These are phyloP conservation scores for Drosophila gunungcola DNA, from an alignment of 1,140 invertebrate genomes.

Conservation along the genomic window DNA sequence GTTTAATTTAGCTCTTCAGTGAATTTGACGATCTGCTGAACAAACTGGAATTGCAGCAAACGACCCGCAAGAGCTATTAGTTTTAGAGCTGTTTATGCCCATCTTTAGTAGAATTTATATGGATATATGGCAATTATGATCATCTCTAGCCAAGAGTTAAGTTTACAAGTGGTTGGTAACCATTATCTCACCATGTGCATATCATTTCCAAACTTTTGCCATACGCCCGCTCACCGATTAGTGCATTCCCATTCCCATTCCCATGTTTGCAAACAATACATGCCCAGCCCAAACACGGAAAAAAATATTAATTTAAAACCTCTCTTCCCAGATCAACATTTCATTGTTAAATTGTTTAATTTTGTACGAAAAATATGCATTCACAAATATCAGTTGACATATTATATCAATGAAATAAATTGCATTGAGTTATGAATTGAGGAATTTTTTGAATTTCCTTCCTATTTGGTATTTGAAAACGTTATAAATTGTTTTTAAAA, in stretches of 20 bases:
- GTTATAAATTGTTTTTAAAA: no score
- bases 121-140: conserved; percentile 18
- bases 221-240: conserved; percentile 46
- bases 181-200: conserved; percentile 38
- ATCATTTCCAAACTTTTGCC: conserved; percentile 47
- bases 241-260: conserved; percentile 29
- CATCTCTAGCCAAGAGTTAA: conserved; percentile 25
- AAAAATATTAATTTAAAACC: conserved; percentile 2
- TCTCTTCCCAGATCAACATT: background rate
- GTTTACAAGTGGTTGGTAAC: conserved; percentile 19
- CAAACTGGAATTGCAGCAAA: conserved; percentile 71
- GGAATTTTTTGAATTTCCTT: no score
- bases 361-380: no score
- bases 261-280: conserved; percentile 8
- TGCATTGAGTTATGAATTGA: background rate
- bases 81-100: conserved; percentile 7
- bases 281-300: conserved; percentile 23
- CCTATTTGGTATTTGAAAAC: background rate
- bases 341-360: no score
- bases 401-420: no score
- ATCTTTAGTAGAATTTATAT: conserved; percentile 32
- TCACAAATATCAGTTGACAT: no score
- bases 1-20: conserved; percentile 64
- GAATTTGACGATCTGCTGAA: conserved; percentile 79
- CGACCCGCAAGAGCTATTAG: conserved; percentile 67